Evolutionary conservation across 2,797 vertebrate species (phyloP), one percentile per base, ranked within the genome.

Genomic region (Sebastes wilsoni): DNA sequence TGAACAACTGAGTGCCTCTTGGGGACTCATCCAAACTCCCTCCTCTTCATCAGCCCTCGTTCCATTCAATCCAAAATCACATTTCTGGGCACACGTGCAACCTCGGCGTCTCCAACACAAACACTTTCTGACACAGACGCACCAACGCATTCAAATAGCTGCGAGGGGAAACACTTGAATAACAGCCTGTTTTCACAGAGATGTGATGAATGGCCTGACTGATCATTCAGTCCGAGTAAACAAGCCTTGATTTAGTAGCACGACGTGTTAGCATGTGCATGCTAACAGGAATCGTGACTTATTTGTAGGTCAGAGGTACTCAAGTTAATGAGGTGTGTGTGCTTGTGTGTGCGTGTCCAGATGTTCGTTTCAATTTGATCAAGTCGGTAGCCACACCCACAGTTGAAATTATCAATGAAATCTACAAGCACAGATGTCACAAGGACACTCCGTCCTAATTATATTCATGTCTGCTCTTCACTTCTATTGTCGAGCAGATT

Each of bases 291-390:
- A 85, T 84, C 42, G 76, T 75, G 60, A 66, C 23, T 80, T 78
- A 79, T 55, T 75, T 66, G 75, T 66, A 46, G 7, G 58, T 67
- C 72, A 59, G 59, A 84, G 73, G 67, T 86, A 84, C 88, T 87
- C 72, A 58, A 54, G 25, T 75, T 86, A 86, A 90, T 89, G 66
- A 84, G 9, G 42, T 56, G 72, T 32, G 61, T 73, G 58, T 64
- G 49, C 59, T 62, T 30, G 56, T 77, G 46, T 46, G 25, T 72
- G 66, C 76, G 81, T 83, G 71, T 85, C 86, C 92, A 91, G 86
- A 90, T 90, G 88, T 91, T 89, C 0, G 4, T 76, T 82, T 80
- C 70, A 89, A 59, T 86, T 82, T 82, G 66, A 86, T 88, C 55
- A 84, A 85, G 64, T 71, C 61, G 36, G 18, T 36, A 75, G 67